These are phyloP conservation scores for Ferdinandea cuprea DNA, from an alignment of 2,888 invertebrate species.

Conservation along the genomic window DNA sequence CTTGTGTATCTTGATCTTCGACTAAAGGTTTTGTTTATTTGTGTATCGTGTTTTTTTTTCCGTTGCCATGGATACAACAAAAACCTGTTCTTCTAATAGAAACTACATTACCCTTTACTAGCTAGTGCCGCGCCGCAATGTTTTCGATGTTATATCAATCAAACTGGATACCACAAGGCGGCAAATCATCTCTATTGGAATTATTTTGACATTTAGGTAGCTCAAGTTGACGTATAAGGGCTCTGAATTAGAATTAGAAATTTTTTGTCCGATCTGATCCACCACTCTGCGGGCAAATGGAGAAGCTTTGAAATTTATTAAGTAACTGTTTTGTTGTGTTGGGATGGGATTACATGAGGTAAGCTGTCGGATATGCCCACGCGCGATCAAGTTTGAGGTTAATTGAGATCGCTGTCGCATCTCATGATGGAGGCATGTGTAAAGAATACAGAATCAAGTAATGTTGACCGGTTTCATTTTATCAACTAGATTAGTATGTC, in stretches of 20 bases:
- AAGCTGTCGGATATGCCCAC: too few relatives aligned
- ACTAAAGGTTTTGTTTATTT: neutral
- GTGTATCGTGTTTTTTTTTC: constrained; percentile 35
- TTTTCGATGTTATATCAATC: constrained; percentile 64
- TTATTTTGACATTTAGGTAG: constrained; percentile 64
- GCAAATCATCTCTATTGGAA: constrained; percentile 41
- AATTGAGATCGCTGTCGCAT: too few relatives aligned
- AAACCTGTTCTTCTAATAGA: constrained; percentile 56
- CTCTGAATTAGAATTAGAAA: neutral
- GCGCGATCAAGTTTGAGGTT: too few relatives aligned
- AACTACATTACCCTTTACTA: constrained; percentile 37
- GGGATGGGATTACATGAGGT: too few relatives aligned
- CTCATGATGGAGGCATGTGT: too few relatives aligned
- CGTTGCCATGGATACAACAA: constrained; percentile 35
- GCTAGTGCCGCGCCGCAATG: constrained; percentile 41
- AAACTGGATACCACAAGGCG: constrained; percentile 47
- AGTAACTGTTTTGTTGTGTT: too few relatives aligned
- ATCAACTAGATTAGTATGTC: too few relatives aligned
- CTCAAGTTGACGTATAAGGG: neutral
- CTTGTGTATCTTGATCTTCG: neutral
- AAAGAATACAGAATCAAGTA: too few relatives aligned
- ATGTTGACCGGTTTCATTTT: too few relatives aligned
- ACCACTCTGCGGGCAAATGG: too few relatives aligned
- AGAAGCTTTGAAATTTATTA: too few relatives aligned
- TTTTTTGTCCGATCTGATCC: too few relatives aligned